A percentile compares a stretch with the other conserved stretches of the same genome.
phyloP scores from a whole-genome alignment of 2,888 invertebrate species.

The Halictus quadricinctus region DNA sequence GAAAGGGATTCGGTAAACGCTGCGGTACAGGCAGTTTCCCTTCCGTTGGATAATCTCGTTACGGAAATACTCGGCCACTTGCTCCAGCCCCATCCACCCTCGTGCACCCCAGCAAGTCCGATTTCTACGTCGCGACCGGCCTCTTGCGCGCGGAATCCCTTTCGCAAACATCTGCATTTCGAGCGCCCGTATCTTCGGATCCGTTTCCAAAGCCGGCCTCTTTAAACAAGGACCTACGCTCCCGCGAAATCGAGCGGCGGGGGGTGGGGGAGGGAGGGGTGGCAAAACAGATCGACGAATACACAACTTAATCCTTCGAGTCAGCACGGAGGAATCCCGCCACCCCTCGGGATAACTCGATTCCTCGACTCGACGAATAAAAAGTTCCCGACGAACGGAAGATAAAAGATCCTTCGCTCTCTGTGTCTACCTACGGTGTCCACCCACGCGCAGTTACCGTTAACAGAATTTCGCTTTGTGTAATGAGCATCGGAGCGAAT shows the following conservation, averaged over 20 bases:
- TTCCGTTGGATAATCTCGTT: constrained; percentile 49
- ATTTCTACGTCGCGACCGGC: constrained; percentile 42
- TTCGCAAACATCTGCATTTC: constrained; percentile 63
- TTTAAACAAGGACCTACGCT: constrained; percentile 55
- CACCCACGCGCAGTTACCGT: background rate
- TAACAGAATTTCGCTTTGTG: background rate
- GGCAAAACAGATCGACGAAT: constrained; percentile 21
- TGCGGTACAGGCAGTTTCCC: constrained; percentile 2
- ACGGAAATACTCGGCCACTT: constrained; percentile 28
- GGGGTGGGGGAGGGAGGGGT: too few species aligned
- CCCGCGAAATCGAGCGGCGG: constrained; percentile 28
- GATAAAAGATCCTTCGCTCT: background rate
- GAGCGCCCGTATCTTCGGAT: constrained; percentile 37
- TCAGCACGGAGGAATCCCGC: background rate
- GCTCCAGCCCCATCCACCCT: background rate
- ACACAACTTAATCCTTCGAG: constrained; percentile 2
- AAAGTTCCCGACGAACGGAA: background rate
- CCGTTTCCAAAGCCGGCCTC: constrained; percentile 59
- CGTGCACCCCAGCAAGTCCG: background rate
- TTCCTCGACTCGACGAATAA: background rate
- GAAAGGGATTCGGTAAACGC: constrained; percentile 14
- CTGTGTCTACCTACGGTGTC: background rate
- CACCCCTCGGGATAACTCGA: background rate
- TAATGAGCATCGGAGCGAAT: background rate
- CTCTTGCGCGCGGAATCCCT: constrained; percentile 60